These are phyloP conservation scores for Aptenodytes forsteri DNA, from an alignment of 2,113 vertebrate species.

Conservation along the genomic window DNA sequence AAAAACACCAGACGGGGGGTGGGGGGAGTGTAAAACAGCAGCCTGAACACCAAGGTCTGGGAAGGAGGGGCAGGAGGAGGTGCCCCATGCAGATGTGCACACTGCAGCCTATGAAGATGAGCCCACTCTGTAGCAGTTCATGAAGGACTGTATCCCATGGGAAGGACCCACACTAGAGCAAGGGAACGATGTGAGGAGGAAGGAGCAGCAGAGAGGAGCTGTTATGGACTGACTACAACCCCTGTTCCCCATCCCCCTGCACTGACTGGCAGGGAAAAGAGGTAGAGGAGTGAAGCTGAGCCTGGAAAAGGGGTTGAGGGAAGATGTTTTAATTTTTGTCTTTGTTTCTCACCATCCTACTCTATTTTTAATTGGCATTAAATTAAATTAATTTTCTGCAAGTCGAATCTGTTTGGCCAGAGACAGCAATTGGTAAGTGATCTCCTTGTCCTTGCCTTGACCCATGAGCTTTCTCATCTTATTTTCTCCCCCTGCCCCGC, in stretches of 20 bases:
- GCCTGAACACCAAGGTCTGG: not conserved
- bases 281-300: not conserved
- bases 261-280: not conserved
- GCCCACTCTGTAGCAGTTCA: not conserved
- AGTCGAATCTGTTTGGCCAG: fast-evolving
- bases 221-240: not conserved
- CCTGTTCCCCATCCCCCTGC: fast-evolving
- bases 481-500: fast-evolving
- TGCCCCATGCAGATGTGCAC: fast-evolving
- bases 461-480: not conserved
- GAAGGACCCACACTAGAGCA: not conserved
- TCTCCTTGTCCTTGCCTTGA: not conserved
- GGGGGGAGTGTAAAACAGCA: not conserved
- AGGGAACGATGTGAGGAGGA: not conserved
- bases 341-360: not conserved
- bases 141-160: not conserved
- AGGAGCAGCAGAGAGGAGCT: not conserved
- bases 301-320: not conserved
- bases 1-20: not conserved
- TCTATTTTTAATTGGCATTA: not conserved
- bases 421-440: not conserved
- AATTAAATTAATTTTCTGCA: not conserved
- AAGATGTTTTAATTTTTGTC: not conserved
- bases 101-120: not conserved
- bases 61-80: not conserved